These are phyloP conservation scores for Zosterops hypoxanthus DNA, from an alignment of 2,113 vertebrate species.

Conservation along the genomic window DNA sequence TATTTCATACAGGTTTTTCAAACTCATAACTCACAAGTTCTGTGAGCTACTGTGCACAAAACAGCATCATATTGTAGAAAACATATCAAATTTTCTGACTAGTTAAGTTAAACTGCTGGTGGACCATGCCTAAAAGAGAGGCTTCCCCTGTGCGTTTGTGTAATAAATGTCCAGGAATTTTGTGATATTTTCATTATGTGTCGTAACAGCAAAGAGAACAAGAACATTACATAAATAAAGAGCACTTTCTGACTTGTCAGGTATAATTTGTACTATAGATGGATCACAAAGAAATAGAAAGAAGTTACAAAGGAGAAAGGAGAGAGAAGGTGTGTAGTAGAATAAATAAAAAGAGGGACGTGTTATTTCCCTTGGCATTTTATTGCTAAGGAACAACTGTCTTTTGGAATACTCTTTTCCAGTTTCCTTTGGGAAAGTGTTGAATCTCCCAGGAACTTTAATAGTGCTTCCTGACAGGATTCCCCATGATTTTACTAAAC, in stretches of 20 bases:
- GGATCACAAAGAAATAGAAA: neutral
- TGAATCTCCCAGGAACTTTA: neutral
- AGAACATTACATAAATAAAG: neutral
- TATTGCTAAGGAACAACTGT: neutral
- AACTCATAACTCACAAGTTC: neutral
- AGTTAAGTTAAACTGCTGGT: neutral
- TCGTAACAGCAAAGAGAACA: neutral
- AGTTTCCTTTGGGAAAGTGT: neutral
- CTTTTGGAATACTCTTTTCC: neutral
- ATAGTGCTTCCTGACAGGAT: neutral
- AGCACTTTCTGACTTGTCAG: neutral
- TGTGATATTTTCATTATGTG: neutral
- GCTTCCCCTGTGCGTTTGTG: neutral
- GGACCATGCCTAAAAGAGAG: neutral
- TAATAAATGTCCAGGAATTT: neutral
- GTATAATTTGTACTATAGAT: neutral
- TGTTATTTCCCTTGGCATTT: neutral
- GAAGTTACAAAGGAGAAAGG: neutral
- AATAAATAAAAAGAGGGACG: neutral
- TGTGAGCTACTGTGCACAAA: neutral
- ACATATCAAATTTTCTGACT: neutral
- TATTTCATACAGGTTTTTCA: neutral
- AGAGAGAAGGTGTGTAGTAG: neutral
- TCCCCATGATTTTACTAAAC: conserved; percentile 30
- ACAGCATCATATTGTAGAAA: neutral